phyloP scores from a whole-genome alignment of 2,888 invertebrate species.

The Encarsia formosa region DNA sequence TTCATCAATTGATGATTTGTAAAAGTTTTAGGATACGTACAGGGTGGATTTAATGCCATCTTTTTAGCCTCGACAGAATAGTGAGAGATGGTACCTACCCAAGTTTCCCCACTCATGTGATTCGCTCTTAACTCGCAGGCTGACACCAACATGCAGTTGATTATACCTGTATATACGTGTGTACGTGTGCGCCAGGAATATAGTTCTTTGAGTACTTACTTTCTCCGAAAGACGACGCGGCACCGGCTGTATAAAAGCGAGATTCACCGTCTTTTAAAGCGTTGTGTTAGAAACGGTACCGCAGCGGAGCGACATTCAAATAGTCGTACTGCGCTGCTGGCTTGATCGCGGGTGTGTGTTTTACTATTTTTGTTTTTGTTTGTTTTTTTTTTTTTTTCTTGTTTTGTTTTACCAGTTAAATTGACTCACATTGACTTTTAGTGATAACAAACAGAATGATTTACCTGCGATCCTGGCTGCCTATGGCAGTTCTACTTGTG shows the following conservation, averaged over 20 bases:
- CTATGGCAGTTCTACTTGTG: constrained; percentile 40
- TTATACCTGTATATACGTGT: constrained; percentile 7
- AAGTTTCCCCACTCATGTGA: constrained; percentile 16
- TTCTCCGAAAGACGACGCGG: constrained; percentile 51
- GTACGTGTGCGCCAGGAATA: neutral
- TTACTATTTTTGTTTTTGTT: no score
- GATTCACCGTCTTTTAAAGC: constrained; percentile 46
- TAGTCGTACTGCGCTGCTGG: constrained; percentile 14
- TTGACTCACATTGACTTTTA: neutral
- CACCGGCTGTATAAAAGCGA: constrained; percentile 49
- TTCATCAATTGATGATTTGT: no score
- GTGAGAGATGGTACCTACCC: no score
- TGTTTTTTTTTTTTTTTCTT: no score
- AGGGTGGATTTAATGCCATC: no score
- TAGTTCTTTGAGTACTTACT: constrained; percentile 32
- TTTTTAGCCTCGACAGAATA: no score
- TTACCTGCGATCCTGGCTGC: constrained; percentile 39
- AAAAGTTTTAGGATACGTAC: no score
- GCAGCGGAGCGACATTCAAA: constrained; percentile 36
- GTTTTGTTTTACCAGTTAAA: no score
- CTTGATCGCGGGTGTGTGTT: constrained; percentile 24
- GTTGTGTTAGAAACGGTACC: constrained; percentile 49
- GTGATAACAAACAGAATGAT: constrained; percentile 34
- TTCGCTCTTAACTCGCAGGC: no score
- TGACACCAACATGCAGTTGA: no score